Base-by-base conservation (phyloP, 2,113 vertebrate species). In the Tiliqua scincoides region DNA sequence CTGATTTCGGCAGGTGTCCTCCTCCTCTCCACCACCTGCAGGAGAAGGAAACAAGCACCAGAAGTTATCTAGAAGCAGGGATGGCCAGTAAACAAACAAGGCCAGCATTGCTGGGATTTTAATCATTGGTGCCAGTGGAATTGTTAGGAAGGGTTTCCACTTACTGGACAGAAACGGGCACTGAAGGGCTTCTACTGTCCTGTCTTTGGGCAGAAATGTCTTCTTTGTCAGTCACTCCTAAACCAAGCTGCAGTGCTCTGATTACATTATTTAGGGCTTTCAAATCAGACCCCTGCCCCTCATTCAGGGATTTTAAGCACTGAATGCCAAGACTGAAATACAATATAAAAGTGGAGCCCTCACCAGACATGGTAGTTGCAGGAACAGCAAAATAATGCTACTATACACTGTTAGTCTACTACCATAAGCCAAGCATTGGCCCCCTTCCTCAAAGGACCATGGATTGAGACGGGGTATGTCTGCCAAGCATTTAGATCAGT, bases 1-100 rank as follows among this genome's bases (percentile, higher is more conserved):
- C 98, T 96, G 90, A 99, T 99, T 94, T 99, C 99, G 5, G 97
- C 97, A 1, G 98, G 98, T 8, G 98, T 98, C 94, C 98, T 97
- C 94, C 95, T 98, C 91, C 99, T 97, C 73, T 99, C 98, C 94
- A 99, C 98, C 89, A 99, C 98, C 99, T 99, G 87, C 3, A 89
- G 84, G 80, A 54, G 91, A 82, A 90, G 6, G 40, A 91, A 0
- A 0, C 32, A 84, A 71, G 73, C 7, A 0, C 59, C 63, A 54
- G 79, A 30, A 2, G 62, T 62, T 77, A 85, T 0, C 62, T 67
- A 67, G 87, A 21, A 63, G 35, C 25, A 70, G 59, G 79, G 3
- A 12, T 11, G 32, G 79, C 4, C 17, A 78, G 76, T 77, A 20
- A 8, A 57, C 82, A 17, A 57, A 57, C 54, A 57, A 12, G 54